Evolutionary conservation across 2,888 invertebrate genomes (phyloP).

Genomic region (Proisotoma minuta): DNA sequence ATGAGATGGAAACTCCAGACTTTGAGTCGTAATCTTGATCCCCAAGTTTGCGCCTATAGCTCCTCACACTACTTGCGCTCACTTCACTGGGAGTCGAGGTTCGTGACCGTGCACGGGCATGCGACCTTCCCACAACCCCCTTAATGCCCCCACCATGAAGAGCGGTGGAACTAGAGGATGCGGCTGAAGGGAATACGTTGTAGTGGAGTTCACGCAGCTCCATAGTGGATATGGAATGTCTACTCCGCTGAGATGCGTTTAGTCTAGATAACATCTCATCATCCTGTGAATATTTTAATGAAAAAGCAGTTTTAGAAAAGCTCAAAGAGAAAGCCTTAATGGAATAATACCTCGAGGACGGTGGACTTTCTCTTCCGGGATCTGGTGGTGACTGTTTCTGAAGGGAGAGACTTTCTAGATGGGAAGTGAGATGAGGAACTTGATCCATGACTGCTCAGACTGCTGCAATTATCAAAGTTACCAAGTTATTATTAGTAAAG

Average conservation of each 20-base stretch:
- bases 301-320: too few species aligned
- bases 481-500: too few species aligned
- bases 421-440: neutral
- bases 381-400: conserved; percentile 24
- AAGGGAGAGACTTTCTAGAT: conserved; percentile 25
- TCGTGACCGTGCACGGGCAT: neutral
- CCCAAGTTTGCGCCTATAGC: neutral
- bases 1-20: conserved; percentile 24
- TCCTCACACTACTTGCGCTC: neutral
- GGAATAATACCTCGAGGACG: conserved; percentile 34
- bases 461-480: too few species aligned
- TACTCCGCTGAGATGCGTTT: neutral
- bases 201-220: neutral
- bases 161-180: neutral
- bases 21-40: conserved; percentile 4
- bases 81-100: neutral
- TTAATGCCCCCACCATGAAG: neutral
- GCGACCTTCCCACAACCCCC: too few species aligned
- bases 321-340: too few species aligned
- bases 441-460: neutral
- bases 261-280: neutral
- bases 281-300: neutral
- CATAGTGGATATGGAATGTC: neutral
- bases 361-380: conserved; percentile 34
- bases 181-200: neutral